Conservation (phyloP, 2,888 invertebrate species). For the Drosophila algonquin region DNA sequence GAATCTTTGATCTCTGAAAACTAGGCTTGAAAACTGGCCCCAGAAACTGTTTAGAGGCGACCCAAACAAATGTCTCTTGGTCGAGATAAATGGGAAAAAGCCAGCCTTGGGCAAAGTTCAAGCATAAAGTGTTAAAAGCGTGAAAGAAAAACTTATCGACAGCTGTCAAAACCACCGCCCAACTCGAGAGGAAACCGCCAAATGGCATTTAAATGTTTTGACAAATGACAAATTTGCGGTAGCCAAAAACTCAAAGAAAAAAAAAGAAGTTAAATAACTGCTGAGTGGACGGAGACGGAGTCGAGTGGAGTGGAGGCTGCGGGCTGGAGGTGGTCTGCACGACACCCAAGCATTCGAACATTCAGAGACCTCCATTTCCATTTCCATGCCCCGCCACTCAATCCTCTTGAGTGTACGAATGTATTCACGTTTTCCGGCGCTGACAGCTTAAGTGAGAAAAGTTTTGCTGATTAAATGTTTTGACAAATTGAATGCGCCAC, state of each 20-base stretch:
- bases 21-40: neutral
- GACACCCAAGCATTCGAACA: slow-evolving; percentile 11
- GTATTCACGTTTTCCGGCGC: slow-evolving; percentile 61
- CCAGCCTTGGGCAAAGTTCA: slow-evolving; percentile 41
- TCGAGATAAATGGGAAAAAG: slow-evolving; percentile 36
- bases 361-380: neutral
- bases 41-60: slow-evolving; percentile 34
- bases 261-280: slow-evolving; percentile 37
- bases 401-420: slow-evolving; percentile 15
- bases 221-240: slow-evolving; percentile 79
- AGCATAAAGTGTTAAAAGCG: slow-evolving; percentile 67
- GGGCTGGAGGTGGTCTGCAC: slow-evolving; percentile 29
- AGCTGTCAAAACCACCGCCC: slow-evolving; percentile 66
- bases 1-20: neutral
- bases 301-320: slow-evolving; percentile 7
- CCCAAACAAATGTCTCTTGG: slow-evolving; percentile 42
- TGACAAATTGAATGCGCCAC: slow-evolving; percentile 70
- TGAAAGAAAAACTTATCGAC: slow-evolving; percentile 67
- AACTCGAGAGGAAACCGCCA: slow-evolving; percentile 51
- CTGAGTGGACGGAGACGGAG: slow-evolving; percentile 9
- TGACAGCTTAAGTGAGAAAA: slow-evolving; percentile 77
- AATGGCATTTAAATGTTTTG: slow-evolving; percentile 80
- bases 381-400: slow-evolving; percentile 3
- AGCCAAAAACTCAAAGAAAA: slow-evolving; percentile 53
- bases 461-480: slow-evolving; percentile 75